Evolutionary conservation across 2,888 invertebrate genomes (phyloP), one percentile per base, ranked within the genome.

Genomic region (Drosophila nigritarsus): DNA sequence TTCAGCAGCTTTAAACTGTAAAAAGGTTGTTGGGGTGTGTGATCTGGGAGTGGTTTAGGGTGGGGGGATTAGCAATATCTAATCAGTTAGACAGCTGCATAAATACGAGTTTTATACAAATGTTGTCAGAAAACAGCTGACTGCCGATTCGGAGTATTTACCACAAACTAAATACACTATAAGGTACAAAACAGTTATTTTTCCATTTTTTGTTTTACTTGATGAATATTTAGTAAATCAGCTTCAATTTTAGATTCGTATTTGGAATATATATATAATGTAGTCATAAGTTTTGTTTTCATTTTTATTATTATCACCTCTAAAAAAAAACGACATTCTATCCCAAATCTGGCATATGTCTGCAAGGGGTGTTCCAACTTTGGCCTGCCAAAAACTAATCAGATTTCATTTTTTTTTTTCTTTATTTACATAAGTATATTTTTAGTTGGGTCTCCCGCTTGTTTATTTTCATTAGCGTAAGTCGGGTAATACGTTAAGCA

Each of bases 391-490:
- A n/a, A 32, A 11, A 20, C 2, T 4, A 51, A 13, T 32, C n/a
- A 11, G 0, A 5, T 29, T 42, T 11, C 18, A 13, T 4, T 34
- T 8, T 4, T 27, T 27, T 15, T 30, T 18, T 9, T 42, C 7
- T 32, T 32, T 15, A 7, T 45, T 32, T n/a, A 30, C 29, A 15
- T 30, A 7, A 20, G 38, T 32, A 30, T 48, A 38, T 59, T 40
- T 55, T 58, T 49, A 40, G 2, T 36, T 24, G 45, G 9, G 36
- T 15, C 48, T 62, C 24, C 55, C 13, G 30, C 42, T 66, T 75
- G 68, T 70, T 80, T 72, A 60, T 63, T 73, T 75, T 87, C 60
- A 87, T 87, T 87, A 87, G 75, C 89, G 73, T 36, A 56, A 36
- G 49, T 34, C 64, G 65, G 65, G 73, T 87, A 87, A 87, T 81